phyloP scores from a whole-genome alignment of 1,140 invertebrate species.

The Trichonephila clavata region DNA sequence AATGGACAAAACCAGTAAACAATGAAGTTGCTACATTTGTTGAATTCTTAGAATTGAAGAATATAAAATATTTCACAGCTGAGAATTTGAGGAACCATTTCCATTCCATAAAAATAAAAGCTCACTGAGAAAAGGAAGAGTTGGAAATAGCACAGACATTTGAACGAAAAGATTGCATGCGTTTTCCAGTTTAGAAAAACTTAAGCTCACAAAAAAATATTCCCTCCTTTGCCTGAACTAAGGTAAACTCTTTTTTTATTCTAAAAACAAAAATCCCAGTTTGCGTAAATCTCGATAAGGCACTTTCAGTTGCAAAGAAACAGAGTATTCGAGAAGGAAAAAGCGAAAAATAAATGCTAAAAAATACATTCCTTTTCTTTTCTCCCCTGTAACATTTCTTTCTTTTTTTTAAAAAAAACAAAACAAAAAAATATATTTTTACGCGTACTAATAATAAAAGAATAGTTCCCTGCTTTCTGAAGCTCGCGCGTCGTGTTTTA shows the following conservation, averaged over 20 bases:
- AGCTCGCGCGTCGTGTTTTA: not conserved
- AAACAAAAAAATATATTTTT: not conserved
- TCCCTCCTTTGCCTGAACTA: not conserved
- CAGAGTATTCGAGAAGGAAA: not conserved
- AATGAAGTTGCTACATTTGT: not conserved
- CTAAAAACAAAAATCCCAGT: not conserved
- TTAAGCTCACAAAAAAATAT: not conserved
- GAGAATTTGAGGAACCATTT: not conserved
- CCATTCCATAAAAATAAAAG: constrained; percentile 1
- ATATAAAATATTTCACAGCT: not conserved
- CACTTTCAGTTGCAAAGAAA: not conserved
- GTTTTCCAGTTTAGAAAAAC: not conserved
- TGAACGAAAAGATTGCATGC: not conserved
- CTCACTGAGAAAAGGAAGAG: not conserved
- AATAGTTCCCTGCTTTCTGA: not conserved
- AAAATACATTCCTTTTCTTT: not conserved
- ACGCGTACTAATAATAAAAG: constrained; percentile 35
- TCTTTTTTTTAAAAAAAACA: too few species aligned
- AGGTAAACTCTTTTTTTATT: not conserved
- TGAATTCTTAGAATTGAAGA: not conserved
- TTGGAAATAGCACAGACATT: not conserved
- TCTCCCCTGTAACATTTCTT: too few species aligned
- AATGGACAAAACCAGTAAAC: too few species aligned
- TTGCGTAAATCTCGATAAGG: constrained; percentile 3
- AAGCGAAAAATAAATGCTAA: not conserved